phyloP scores from a whole-genome alignment of 2,113 vertebrate species.

The Sphaerodactylus townsendi region DNA sequence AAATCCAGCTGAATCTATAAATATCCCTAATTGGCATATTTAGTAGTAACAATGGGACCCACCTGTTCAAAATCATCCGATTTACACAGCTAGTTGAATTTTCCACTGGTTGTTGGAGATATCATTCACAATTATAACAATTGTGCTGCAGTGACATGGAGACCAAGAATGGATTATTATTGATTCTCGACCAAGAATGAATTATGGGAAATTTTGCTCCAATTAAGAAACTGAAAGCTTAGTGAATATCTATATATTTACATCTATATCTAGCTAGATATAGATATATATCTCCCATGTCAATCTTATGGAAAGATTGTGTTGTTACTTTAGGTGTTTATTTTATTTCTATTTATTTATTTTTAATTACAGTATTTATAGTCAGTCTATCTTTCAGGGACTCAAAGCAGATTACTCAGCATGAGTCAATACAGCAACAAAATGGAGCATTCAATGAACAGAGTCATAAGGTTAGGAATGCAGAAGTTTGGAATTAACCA shows the following conservation, averaged over 20 bases:
- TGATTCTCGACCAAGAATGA: conserved; percentile 46
- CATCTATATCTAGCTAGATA: no score
- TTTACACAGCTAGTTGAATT: not conserved
- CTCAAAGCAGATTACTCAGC: no score
- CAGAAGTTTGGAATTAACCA: no score
- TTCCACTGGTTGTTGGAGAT: conserved; percentile 27
- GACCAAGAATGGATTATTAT: conserved; percentile 28
- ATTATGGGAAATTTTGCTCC: not conserved
- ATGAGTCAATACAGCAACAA: no score
- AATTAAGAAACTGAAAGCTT: conserved; percentile 1
- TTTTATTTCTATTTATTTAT: no score
- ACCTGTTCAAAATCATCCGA: conserved; percentile 5
- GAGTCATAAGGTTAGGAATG: no score
- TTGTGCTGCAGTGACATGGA: conserved; percentile 19
- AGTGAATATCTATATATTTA: not conserved
- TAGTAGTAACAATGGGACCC: conserved; percentile 13
- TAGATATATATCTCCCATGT: no score
- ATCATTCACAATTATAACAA: conserved; percentile 38
- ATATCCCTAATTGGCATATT: conserved; percentile 29
- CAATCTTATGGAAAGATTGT: no score
- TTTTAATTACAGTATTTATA: no score
- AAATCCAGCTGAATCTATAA: conserved; percentile 37
- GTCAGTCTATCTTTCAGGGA: no score
- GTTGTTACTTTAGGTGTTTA: no score
- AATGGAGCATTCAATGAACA: no score